Evolutionary conservation across 2,797 vertebrate genomes (phyloP), one percentile per base, ranked within the genome.

Genomic region (Orestias chungarensis): DNA sequence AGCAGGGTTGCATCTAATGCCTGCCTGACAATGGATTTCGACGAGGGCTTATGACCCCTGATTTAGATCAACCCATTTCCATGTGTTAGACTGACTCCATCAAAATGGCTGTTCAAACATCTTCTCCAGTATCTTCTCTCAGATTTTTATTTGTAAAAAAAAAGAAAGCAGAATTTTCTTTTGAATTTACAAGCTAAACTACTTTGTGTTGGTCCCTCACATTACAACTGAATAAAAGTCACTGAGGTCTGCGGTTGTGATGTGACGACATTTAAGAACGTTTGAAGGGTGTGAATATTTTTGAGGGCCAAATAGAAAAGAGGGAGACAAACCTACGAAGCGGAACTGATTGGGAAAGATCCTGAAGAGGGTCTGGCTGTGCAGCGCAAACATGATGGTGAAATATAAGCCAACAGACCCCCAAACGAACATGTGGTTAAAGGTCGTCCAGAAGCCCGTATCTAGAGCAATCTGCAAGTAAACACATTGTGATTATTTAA

Each of bases 341-440:
- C 95, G 95, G 93, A 99, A 97, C 88, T 97, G 96, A 82, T 95
- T 97, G 50, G 97, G 96, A 80, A 97, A 97, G 90, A 97, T 94
- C 81, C 88, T 94, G 83, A 98, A 99, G 83, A 99, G 96, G 11
- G 95, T 93, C 0, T 96, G 93, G 69, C 96, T 98, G 83, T 98
- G 96, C 94, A 99, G 95, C 84, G 94, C 94, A 0, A 97, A 95
- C 85, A 98, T 96, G 88, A 98, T 97, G 87, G 94, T 90, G 0
- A 98, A 97, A 92, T 96, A 98, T 11, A 86, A 87, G 0, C 96
- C 96, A 54, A 99, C 87, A 73, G 97, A 98, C 74, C 97, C 96
- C 97, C 96, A 98, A 86, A 99, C 95, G 87, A 96, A 98, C 92
- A 98, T 96, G 69, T 97, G 97, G 92, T 98, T 99, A 89, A 99